Percentiles rank a stretch among this genome's conserved stretches.
Conservation (phyloP, 2,797 vertebrate genomes). For the Typhlichthys subterraneus region DNA sequence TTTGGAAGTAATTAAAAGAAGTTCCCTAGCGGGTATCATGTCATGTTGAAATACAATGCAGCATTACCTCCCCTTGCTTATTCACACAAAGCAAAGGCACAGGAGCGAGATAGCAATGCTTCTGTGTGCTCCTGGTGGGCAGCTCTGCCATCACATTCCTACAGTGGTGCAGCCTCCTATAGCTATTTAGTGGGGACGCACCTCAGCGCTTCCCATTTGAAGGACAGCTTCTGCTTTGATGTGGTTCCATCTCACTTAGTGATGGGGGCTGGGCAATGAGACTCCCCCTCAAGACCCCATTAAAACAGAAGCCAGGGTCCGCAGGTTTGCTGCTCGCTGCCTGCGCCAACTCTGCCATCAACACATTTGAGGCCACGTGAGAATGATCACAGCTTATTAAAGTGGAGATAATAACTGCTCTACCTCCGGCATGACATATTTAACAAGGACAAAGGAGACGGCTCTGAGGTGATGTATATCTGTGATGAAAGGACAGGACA, state of each 20-base stretch:
- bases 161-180: no score
- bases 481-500: slow-evolving; percentile 60
- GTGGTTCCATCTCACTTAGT: slow-evolving; percentile 56
- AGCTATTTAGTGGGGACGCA: no score
- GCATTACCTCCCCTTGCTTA: slow-evolving; percentile 69
- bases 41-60: slow-evolving; percentile 77
- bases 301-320: slow-evolving; percentile 63
- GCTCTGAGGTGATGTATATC: slow-evolving; percentile 73
- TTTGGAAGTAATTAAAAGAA: slow-evolving; percentile 80
- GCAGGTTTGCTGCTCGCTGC: slow-evolving; percentile 70
- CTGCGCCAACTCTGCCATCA: slow-evolving; percentile 70
- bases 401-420: slow-evolving; percentile 79
- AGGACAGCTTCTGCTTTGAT: slow-evolving; percentile 63
- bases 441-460: slow-evolving; percentile 79
- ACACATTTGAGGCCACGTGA: slow-evolving; percentile 73
- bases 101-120: slow-evolving; percentile 40
- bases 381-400: slow-evolving; percentile 79
- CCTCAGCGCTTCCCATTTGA: slow-evolving; percentile 43
- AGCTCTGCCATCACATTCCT: no score
- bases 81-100: slow-evolving; percentile 62
- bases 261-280: slow-evolving; percentile 59
- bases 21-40: slow-evolving; percentile 70
- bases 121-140: slow-evolving; percentile 24
- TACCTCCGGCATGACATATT: slow-evolving; percentile 80
- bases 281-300: slow-evolving; percentile 73